Evolutionary conservation across 2,888 invertebrate genomes (phyloP).

Genomic region (Aspidiotus destructor): DNA sequence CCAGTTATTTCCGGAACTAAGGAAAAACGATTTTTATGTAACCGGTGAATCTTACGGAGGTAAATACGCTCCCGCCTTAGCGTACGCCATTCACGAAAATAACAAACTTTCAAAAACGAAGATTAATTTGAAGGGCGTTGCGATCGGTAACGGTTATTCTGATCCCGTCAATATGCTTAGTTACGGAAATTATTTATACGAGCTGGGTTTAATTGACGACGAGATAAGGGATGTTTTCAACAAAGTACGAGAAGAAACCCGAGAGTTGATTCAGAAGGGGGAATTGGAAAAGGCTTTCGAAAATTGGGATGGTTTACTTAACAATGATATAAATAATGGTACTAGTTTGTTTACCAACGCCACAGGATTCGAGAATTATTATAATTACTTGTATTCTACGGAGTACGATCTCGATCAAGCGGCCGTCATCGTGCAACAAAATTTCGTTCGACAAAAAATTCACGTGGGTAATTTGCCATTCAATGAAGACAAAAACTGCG

Average conservation of each 20-base stretch:
- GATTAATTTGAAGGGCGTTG: conserved; percentile 61
- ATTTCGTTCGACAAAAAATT: conserved; percentile 47
- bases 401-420: conserved; percentile 40
- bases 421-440: conserved; percentile 35
- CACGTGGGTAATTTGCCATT: conserved; percentile 76
- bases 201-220: conserved; percentile 50
- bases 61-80: conserved; percentile 66
- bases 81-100: conserved; percentile 58
- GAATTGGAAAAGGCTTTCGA: conserved; percentile 62
- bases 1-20: conserved; percentile 65
- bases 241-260: conserved; percentile 50
- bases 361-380: conserved; percentile 67
- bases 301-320: conserved; percentile 56
- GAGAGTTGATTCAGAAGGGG: conserved; percentile 52
- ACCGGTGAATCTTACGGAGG: conserved; percentile 87
- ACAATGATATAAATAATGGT: conserved; percentile 42
- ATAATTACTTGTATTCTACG: conserved; percentile 56
- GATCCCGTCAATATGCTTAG: conserved; percentile 68
- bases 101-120: conserved; percentile 45
- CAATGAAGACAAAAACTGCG: conserved; percentile 55
- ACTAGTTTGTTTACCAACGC: conserved; percentile 58
- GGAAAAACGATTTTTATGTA: conserved; percentile 67
- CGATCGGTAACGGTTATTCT: conserved; percentile 70
- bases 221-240: conserved; percentile 54
- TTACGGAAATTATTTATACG: conserved; percentile 70